A percentile compares a stretch with the other conserved stretches of the same genome.
Evolutionary conservation across 1,140 invertebrate species (phyloP).

Genomic region (Lerema accius): DNA sequence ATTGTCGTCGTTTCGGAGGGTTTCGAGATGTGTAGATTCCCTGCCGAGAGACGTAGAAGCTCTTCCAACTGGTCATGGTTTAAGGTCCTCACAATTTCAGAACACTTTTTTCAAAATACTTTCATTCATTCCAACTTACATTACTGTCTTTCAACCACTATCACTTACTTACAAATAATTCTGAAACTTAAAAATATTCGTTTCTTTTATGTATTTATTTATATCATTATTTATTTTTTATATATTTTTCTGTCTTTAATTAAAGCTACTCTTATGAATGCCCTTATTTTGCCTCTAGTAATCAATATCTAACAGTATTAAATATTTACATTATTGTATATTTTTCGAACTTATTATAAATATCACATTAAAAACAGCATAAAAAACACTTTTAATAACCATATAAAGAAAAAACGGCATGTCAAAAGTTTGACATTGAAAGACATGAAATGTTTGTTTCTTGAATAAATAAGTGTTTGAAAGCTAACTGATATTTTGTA

Average conservation of each 20-base stretch:
- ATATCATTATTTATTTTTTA: background rate
- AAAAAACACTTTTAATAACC: no score
- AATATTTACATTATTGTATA: no score
- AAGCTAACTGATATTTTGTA: background rate
- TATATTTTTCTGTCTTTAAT: no score
- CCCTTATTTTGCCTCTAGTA: no score
- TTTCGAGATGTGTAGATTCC: constrained; percentile 84
- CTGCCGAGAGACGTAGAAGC: constrained; percentile 82
- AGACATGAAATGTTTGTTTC: constrained; percentile 15
- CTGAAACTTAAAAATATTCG: constrained; percentile 2
- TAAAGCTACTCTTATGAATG: no score
- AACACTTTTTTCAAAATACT: constrained; percentile 43
- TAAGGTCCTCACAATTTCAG: constrained; percentile 83
- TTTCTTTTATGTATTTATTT: constrained; percentile 6
- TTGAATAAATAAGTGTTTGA: background rate
- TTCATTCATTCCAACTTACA: constrained; percentile 73
- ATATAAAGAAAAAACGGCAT: constrained; percentile 21
- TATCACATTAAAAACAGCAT: no score
- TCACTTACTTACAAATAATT: constrained; percentile 23
- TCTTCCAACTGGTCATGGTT: constrained; percentile 86
- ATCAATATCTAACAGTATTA: no score
- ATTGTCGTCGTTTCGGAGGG: constrained; percentile 84
- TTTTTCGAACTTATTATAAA: no score
- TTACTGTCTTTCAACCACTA: constrained; percentile 45
- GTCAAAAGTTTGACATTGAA: constrained; percentile 19